Evolutionary conservation across 2,888 invertebrate species (phyloP).

Genomic region (Nebria brevicollis): DNA sequence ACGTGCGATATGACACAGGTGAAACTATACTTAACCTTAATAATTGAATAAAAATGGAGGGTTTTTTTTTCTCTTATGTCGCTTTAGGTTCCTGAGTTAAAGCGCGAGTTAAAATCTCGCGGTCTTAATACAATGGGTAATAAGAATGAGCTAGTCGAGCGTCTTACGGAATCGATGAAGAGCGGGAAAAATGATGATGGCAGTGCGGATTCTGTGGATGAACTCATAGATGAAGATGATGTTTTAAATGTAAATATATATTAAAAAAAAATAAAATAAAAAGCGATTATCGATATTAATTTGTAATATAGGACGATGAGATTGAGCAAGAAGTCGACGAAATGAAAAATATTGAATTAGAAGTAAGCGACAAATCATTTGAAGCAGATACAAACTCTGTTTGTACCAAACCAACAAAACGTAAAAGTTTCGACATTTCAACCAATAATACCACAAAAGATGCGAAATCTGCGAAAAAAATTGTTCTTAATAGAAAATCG

Average conservation of each 20-base stretch:
- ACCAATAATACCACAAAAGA: constrained; percentile 52
- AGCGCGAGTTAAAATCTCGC: constrained; percentile 81
- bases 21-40: constrained; percentile 31
- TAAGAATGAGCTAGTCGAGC: constrained; percentile 82
- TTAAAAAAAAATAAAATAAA: constrained; percentile 10
- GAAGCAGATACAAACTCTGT: constrained; percentile 30
- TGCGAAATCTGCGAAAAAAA: constrained; percentile 67
- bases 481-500: constrained; percentile 69
- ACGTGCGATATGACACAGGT: constrained; percentile 5
- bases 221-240: constrained; percentile 66
- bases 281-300: constrained; percentile 44
- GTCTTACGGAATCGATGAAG: constrained; percentile 74
- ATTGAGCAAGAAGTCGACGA: constrained; percentile 59
- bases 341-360: constrained; percentile 56
- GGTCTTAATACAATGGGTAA: constrained; percentile 80
- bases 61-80: constrained; percentile 30
- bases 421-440: constrained; percentile 48
- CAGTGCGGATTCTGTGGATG: constrained; percentile 63
- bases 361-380: constrained; percentile 52
- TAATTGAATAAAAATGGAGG: not conserved
- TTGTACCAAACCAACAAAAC: constrained; percentile 29
- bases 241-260: constrained; percentile 64
- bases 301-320: constrained; percentile 58
- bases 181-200: constrained; percentile 59
- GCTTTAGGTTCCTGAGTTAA: constrained; percentile 83